Base-by-base conservation (phyloP, 2,888 invertebrate species). In the Scaptodrosophila latifasciaeformis region DNA sequence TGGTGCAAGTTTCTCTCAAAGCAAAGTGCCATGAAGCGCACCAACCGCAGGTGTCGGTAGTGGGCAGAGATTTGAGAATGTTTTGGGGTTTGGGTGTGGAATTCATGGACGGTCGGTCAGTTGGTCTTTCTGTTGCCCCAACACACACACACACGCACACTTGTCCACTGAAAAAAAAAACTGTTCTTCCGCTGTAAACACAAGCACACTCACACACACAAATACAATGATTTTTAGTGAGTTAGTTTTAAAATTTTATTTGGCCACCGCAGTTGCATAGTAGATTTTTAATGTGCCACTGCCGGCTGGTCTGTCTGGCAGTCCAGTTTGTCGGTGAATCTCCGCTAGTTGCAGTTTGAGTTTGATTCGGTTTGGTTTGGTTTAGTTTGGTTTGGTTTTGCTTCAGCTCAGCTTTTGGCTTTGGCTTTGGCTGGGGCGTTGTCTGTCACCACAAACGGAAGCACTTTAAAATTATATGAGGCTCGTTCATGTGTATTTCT, bases 381-480 rank as follows among this genome's bases (percentile, higher is more conserved):
- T 17, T 37, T 13, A 17, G 17, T 37, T 37, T 37, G 13, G 13
- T 13, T 13, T 37, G 10, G 2, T 37, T 17, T 5, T 37, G 9
- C n/a, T n/a, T n/a, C n/a, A n/a, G n/a, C n/a, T n/a, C n/a, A n/a
- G n/a, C n/a, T n/a, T n/a, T n/a, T n/a, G n/a, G n/a, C n/a, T n/a
- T n/a, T n/a, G n/a, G 24, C 31, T 4, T 40, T 10, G 40, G 17
- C 40, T 17, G 40, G 54, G 60, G 49, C 64, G 56, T 54, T 67
- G 67, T 60, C 59, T 40, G 50, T 30, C 52, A 59, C 81, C 81
- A 69, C 80, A 75, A 75, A 68, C 75, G 75, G 75, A 75, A 75
- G 75, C 80, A 80, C 75, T 75, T 75, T 75, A 80, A 75, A 75
- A 75, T 75, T 75, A 77, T 80, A 80, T 80, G 74, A 75, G 80